phyloP scores from a whole-genome alignment of 2,797 vertebrate genomes.

The Tenualosa thibaudeaui region DNA sequence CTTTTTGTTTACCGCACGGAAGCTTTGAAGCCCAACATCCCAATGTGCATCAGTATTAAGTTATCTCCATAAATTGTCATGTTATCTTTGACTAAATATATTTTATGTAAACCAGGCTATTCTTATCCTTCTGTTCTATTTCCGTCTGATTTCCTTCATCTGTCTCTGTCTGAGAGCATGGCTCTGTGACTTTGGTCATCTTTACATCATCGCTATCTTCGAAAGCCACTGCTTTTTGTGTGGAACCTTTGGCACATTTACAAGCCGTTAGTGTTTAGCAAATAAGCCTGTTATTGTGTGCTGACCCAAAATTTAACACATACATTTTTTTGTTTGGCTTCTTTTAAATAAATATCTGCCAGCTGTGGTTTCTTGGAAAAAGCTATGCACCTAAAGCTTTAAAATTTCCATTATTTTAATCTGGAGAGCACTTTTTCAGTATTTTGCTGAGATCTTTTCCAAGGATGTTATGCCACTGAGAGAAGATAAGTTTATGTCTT shows the following conservation, averaged over 20 bases:
- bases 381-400: not conserved
- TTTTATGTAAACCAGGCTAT: conserved; percentile 14
- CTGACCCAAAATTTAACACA: not conserved
- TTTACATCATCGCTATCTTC: not conserved
- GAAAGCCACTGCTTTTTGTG: conserved; percentile 6
- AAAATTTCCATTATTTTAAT: not conserved
- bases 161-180: not conserved
- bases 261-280: not conserved
- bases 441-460: not conserved
- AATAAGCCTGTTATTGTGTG: not conserved
- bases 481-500: not conserved
- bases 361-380: not conserved
- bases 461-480: not conserved
- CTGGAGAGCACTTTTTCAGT: not conserved
- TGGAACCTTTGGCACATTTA: not conserved
- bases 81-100: not conserved
- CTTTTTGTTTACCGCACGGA: not conserved
- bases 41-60: not conserved
- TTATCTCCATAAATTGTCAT: not conserved
- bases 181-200: conserved; percentile 3
- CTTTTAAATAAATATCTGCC: not conserved
- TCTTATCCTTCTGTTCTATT: conserved; percentile 21
- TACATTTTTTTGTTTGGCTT: not conserved
- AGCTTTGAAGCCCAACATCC: not conserved
- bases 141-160: conserved; percentile 8